These are phyloP conservation scores for Tipula confusa DNA, from an alignment of 2,888 invertebrate genomes.

Conservation along the genomic window DNA sequence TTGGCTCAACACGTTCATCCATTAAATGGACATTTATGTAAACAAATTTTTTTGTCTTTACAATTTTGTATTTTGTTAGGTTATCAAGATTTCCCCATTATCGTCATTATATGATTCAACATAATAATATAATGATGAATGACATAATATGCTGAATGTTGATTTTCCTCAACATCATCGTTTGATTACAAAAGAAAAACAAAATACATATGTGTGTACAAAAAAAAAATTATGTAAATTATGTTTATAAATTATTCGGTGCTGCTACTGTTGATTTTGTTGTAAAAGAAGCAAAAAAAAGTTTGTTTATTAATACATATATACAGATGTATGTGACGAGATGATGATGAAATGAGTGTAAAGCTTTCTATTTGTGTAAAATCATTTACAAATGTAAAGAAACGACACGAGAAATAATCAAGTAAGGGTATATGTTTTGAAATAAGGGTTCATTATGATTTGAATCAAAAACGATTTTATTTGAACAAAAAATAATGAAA, in stretches of 20 bases:
- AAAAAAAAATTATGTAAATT: not conserved
- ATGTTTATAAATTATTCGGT: not conserved
- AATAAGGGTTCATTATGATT: slow-evolving; percentile 14
- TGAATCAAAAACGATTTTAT: not conserved
- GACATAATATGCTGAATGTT: not conserved
- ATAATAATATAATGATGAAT: not conserved
- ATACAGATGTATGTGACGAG: not conserved
- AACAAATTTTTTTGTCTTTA: not conserved
- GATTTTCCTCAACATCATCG: not conserved
- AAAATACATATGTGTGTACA: not conserved
- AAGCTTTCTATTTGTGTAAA: not conserved
- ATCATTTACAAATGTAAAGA: not conserved
- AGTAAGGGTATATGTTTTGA: not conserved
- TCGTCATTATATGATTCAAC: not conserved
- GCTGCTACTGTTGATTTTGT: not conserved
- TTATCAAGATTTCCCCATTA: not conserved
- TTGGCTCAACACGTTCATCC: not conserved
- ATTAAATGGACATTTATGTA: not conserved
- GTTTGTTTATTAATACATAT: not conserved
- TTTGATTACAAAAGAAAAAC: not conserved
- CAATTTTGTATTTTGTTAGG: no score
- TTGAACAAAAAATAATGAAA: not conserved
- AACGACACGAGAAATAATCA: not conserved
- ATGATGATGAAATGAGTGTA: not conserved
- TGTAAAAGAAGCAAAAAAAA: not conserved